Base-by-base conservation (phyloP, 2,113 vertebrate species). In the Fulmarus glacialis region DNA sequence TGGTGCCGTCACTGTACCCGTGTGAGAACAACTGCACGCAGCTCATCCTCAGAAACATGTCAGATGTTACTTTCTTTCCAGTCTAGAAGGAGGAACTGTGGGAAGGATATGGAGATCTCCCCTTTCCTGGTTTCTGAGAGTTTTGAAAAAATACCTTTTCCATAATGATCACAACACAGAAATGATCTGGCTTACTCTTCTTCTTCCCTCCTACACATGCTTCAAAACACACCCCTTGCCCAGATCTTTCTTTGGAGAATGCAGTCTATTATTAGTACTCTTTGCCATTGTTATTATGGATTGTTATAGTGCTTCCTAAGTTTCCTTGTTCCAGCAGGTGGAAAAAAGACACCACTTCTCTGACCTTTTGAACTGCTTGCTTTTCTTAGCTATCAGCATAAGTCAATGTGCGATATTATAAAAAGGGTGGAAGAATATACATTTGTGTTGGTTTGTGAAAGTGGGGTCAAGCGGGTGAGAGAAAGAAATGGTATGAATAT, bases 21-120 rank as follows among this genome's bases (percentile, higher is more conserved):
- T 59, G 38, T 77, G 81, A 87, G 93, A 93, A 55, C 89, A 95
- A 87, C 93, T 94, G 89, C 81, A 55, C 68, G 14, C 56, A 64
- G 36, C 73, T 91, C 77, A 62, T 50, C 64, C 73, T 79, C 93
- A 55, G 83, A 79, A 34, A 43, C 21, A 1, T 42, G 60, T 43
- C 9, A 23, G 78, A 19, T 59, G 22, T 55, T 82, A 72, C 60
- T 75, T 93, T 83, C 42, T 71, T 87, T 71, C 83, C 73, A 60
- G 48, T 16, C 60, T 53, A 38, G 68, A 48, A 68, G 73, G 56
- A 85, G 77, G 56, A 82, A 42, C 60, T 77, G 59, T 60, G 52
- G 73, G 58, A 93, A 90, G 17, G 36, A 40, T 82, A 23, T 21
- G 62, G 92, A 82, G 40, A 66, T 67, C 40, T 83, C 52, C 50